These are phyloP conservation scores for Phylloscopus collybita DNA, from an alignment of 2,797 vertebrate genomes.

Conservation along the genomic window DNA sequence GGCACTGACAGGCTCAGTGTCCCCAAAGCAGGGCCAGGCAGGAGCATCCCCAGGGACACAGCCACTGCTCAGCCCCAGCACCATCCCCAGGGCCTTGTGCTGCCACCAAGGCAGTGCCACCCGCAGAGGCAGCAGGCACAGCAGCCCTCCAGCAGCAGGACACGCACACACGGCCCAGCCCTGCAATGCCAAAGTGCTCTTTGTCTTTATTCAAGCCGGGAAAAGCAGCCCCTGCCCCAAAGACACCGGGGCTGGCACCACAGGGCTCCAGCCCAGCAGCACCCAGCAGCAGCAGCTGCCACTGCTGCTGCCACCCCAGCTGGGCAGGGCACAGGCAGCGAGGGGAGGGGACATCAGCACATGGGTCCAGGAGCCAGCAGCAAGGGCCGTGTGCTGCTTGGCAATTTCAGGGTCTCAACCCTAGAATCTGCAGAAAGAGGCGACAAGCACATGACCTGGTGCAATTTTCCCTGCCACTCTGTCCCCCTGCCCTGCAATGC, in stretches of 20 bases:
- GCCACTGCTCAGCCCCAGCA: background rate
- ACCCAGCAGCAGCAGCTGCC: background rate
- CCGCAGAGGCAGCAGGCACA: too few species aligned
- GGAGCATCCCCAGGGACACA: background rate
- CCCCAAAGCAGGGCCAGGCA: rapidly evolving
- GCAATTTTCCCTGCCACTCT: background rate
- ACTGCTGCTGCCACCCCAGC: background rate
- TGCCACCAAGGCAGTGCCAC: background rate
- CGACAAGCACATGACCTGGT: background rate
- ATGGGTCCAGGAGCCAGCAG: background rate
- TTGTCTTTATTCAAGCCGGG: too few species aligned
- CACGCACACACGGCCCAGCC: too few species aligned
- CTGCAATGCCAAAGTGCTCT: too few species aligned
- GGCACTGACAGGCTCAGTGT: too few species aligned
- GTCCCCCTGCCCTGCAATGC: background rate
- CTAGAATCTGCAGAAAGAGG: rapidly evolving
- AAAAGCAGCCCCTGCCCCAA: too few species aligned
- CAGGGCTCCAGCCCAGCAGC: too few species aligned
- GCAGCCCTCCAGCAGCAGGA: too few species aligned
- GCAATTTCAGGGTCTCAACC: background rate
- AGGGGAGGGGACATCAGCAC: background rate
- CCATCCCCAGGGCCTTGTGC: background rate
- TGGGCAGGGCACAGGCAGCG: rapidly evolving
- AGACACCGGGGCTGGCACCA: too few species aligned
- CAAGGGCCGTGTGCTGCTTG: too few species aligned